phyloP scores from a whole-genome alignment of 2,888 invertebrate species.

The Uloborus plumipes region DNA sequence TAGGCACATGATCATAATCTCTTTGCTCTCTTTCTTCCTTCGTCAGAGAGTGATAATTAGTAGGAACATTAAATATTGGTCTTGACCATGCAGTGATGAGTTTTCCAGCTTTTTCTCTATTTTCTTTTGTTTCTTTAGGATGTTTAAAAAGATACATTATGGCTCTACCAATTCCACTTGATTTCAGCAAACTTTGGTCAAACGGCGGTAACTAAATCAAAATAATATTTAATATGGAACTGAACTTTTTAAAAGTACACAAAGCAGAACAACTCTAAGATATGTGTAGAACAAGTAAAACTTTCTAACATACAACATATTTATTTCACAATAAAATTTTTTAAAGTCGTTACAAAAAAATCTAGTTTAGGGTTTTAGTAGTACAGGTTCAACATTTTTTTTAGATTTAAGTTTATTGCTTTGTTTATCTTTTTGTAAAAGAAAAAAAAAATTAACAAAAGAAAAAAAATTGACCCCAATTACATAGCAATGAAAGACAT shows the following conservation, averaged over 20 bases:
- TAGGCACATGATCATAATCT: constrained; percentile 87
- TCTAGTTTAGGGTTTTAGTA: too few species aligned
- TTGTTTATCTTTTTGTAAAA: too few species aligned
- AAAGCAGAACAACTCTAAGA: not conserved
- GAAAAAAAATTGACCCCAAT: too few species aligned
- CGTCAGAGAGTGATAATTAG: constrained; percentile 85
- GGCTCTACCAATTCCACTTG: constrained; percentile 74
- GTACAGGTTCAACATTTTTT: too few species aligned
- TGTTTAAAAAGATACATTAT: constrained; percentile 99
- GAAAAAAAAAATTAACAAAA: too few species aligned
- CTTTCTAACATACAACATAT: too few species aligned
- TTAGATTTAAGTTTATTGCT: too few species aligned
- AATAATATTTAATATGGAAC: too few species aligned
- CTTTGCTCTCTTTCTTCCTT: constrained; percentile 94
- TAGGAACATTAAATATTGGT: constrained; percentile 95
- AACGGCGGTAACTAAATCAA: constrained; percentile 65
- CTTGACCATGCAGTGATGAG: constrained; percentile 98
- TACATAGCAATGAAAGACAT: too few species aligned
- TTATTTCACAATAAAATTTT: too few species aligned
- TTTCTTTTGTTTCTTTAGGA: constrained; percentile 94
- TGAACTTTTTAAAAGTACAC: not conserved
- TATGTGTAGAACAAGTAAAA: not conserved
- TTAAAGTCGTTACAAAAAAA: too few species aligned
- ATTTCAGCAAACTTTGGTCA: constrained; percentile 66
- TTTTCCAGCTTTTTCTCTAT: constrained; percentile 89